Evolutionary conservation across 1,140 invertebrate species (phyloP), one percentile per base, ranked within the genome.

Genomic region (Drosophila quadrilineata): DNA sequence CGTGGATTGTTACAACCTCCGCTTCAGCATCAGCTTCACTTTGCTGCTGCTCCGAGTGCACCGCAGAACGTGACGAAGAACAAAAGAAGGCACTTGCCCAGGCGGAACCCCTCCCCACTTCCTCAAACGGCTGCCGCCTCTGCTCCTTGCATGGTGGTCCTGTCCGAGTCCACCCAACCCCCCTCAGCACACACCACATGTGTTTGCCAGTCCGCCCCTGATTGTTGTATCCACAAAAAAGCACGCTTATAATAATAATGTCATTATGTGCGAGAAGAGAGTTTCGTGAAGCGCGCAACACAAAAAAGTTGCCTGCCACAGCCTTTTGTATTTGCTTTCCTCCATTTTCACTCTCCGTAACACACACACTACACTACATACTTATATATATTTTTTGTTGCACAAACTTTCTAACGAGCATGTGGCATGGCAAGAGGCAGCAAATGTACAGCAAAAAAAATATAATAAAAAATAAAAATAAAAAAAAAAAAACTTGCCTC

Each of bases 21-120:
- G 33, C 8, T 48, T 46, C n/a, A n/a, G n/a, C n/a, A n/a, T n/a
- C n/a, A n/a, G 36, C n/a, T 59, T 62, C 43, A 33, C 31, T 65
- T 41, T 29, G 43, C 56, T 66, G n/a, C 59, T 35, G 45, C 38
- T 45, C 52, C 52, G 45, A 73, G 62, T 59, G 49, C 49, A 79
- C 76, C 77, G 71, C 87, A 85, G 69, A 84, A 88, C 87, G 87
- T 88, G 87, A 88, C 82, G 66, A 88, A 88, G 84, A 88, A 88
- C 87, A 88, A 88, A 88, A 88, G 87, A 88, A 88, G 87, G 87
- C 86, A 88, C 87, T 88, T 86, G 86, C 80, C 63, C 40, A 56
- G 40, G 43, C 26, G 45, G n/a, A n/a, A 48, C 28, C 29, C 16
- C 38, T 29, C 62, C 21, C 36, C 24, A 14, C 6, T 52, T 46